phyloP scores from a whole-genome alignment of 2,797 vertebrate species.

The Holocentrus rufus region DNA sequence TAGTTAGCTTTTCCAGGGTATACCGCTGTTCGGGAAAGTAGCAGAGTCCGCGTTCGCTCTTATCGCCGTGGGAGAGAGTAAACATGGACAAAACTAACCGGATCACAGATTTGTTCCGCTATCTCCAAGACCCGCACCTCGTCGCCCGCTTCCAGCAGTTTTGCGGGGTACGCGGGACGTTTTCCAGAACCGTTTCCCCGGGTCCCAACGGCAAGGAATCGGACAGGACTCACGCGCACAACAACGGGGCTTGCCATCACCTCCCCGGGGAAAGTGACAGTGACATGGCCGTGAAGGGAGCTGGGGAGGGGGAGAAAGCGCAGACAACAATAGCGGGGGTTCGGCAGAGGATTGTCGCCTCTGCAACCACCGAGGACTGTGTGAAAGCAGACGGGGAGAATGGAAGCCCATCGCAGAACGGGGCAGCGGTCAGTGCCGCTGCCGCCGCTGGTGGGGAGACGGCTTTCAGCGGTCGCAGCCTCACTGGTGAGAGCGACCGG shows the following conservation, averaged over 20 bases:
- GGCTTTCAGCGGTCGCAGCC: background rate
- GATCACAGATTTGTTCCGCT: constrained; percentile 57
- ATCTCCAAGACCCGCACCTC: constrained; percentile 87
- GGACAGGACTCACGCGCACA: constrained; percentile 36
- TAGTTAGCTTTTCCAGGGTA: constrained; percentile 56
- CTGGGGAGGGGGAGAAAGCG: constrained; percentile 25
- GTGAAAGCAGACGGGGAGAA: constrained; percentile 16
- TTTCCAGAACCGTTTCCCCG: constrained; percentile 41
- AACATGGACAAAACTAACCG: constrained; percentile 67
- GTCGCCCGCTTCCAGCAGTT: constrained; percentile 91
- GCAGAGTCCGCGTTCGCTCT: constrained; percentile 28
- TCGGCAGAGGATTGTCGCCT: constrained; percentile 22
- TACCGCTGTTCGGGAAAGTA: constrained; percentile 24
- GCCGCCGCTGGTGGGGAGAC: constrained; percentile 29
- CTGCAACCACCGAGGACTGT: background rate
- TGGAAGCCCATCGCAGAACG: constrained; percentile 59
- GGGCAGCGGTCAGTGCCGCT: constrained; percentile 32
- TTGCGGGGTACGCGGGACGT: constrained; percentile 86
- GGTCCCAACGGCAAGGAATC: constrained; percentile 8
- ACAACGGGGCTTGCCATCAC: constrained; percentile 64
- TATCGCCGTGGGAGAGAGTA: background rate
- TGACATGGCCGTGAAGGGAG: background rate
- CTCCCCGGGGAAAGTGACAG: constrained; percentile 9
- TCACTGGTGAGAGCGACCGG: background rate
- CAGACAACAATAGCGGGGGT: background rate